Percentiles rank a stretch among this genome's conserved stretches.
These are phyloP conservation scores for Paracentrotus lividus DNA, from an alignment of 53 echinoderm and acorn worm genomes.

Conservation along the genomic window DNA sequence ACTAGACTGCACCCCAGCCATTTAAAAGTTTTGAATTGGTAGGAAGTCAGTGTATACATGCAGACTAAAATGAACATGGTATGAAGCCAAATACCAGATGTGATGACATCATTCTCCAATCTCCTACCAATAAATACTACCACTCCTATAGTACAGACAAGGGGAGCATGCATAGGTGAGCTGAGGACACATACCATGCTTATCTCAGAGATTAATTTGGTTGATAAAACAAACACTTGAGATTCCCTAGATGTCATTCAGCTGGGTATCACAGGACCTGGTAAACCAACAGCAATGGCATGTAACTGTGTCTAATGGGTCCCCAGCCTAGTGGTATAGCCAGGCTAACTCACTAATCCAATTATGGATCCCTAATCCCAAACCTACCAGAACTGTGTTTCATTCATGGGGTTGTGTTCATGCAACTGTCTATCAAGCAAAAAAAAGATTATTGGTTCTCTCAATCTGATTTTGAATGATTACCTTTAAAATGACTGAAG, in stretches of 20 bases:
- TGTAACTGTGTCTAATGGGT: neutral
- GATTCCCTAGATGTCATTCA: neutral
- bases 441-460: neutral
- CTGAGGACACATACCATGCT: slow-evolving; percentile 17
- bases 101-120: neutral
- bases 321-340: neutral
- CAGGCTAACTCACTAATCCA: neutral
- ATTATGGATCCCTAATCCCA: slow-evolving; percentile 12
- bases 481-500: neutral
- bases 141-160: neutral
- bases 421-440: neutral
- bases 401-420: neutral
- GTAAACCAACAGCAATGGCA: neutral
- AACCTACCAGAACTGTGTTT: neutral
- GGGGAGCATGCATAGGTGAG: slow-evolving; percentile 1
- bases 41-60: no score
- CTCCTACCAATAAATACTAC: neutral
- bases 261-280: neutral
- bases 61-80: no score
- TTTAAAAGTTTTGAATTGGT: no score
- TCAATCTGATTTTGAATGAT: slow-evolving; percentile 9
- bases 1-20: no score
- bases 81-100: no score
- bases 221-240: slow-evolving; percentile 53
- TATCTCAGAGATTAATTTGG: slow-evolving; percentile 31